These are phyloP conservation scores for Chorisops tibialis DNA, from an alignment of 2,888 invertebrate species.

Conservation along the genomic window DNA sequence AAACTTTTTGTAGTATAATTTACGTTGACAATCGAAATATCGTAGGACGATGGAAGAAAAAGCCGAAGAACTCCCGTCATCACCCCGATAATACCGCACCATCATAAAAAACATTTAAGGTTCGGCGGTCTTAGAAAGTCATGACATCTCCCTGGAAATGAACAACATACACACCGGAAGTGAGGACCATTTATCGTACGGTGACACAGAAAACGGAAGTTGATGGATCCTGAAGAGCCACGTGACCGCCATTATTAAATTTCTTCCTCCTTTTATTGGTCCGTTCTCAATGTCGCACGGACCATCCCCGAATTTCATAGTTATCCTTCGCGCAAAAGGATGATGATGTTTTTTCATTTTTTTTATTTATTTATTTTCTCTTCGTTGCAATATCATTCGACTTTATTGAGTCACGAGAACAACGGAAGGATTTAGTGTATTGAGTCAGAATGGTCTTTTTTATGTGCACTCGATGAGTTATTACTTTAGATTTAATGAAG, in stretches of 20 bases:
- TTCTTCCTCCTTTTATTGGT: constrained; percentile 25
- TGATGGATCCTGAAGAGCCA: constrained; percentile 32
- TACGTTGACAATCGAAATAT: constrained; percentile 16
- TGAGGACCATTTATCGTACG: constrained; percentile 32
- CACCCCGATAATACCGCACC: not conserved
- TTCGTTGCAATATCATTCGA: constrained; percentile 7
- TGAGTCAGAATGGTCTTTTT: not conserved
- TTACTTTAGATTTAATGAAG: not conserved
- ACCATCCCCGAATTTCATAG: no score
- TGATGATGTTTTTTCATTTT: constrained; percentile 11
- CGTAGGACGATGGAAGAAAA: no score
- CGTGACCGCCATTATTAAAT: constrained; percentile 34
- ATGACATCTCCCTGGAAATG: constrained; percentile 7
- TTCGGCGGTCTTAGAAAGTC: not conserved
- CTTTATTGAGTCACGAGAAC: constrained; percentile 1
- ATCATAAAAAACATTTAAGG: constrained; percentile 10
- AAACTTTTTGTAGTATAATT: constrained; percentile 25
- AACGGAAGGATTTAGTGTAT: not conserved
- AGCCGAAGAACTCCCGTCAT: no score
- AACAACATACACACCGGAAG: constrained; percentile 31
- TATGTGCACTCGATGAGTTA: not conserved
- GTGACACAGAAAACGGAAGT: constrained; percentile 33
- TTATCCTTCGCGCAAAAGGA: not conserved
- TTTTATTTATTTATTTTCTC: not conserved
- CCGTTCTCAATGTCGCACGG: not conserved